A percentile compares a stretch with the other conserved stretches of the same genome.
phyloP scores from a whole-genome alignment of 2,888 invertebrate genomes.

The Metellina segmentata region DNA sequence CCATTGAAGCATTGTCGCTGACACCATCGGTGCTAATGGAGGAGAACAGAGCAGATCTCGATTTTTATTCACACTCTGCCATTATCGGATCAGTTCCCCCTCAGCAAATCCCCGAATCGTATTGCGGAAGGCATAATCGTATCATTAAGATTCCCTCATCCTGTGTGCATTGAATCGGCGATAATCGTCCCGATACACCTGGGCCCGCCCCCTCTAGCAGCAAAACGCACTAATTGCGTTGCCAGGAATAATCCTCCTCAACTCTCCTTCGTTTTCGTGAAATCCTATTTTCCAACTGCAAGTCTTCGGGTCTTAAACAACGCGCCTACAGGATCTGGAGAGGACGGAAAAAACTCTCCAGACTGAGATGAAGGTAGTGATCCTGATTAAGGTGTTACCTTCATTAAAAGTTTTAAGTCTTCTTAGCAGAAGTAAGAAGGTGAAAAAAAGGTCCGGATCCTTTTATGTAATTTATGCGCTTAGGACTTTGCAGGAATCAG shows the following conservation, averaged over 20 bases:
- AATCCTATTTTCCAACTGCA: conserved; percentile 16
- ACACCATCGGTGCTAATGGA: neutral
- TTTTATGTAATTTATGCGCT: conserved; percentile 25
- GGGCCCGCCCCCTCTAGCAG: neutral
- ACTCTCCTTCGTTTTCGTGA: neutral
- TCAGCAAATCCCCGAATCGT: neutral
- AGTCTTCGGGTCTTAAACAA: neutral
- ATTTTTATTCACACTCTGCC: conserved; percentile 26
- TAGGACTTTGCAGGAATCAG: neutral
- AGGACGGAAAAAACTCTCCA: neutral
- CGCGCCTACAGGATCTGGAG: neutral
- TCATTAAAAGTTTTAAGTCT: conserved; percentile 44
- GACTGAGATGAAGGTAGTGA: neutral
- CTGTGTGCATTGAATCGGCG: conserved; percentile 1
- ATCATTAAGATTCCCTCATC: conserved; percentile 46
- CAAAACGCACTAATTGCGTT: conserved; percentile 21
- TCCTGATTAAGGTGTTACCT: conserved; percentile 20
- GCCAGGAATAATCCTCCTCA: conserved; percentile 5
- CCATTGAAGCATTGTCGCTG: too few relatives aligned
- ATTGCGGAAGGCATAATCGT: conserved; percentile 23
- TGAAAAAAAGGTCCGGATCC: neutral
- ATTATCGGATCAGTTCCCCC: conserved; percentile 17
- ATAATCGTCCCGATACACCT: conserved; percentile 31
- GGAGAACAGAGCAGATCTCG: neutral
- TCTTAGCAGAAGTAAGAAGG: neutral